Evolutionary conservation across 1,140 invertebrate genomes (phyloP), one percentile per base, ranked within the genome.

Genomic region (Harlomillsia oculata): DNA sequence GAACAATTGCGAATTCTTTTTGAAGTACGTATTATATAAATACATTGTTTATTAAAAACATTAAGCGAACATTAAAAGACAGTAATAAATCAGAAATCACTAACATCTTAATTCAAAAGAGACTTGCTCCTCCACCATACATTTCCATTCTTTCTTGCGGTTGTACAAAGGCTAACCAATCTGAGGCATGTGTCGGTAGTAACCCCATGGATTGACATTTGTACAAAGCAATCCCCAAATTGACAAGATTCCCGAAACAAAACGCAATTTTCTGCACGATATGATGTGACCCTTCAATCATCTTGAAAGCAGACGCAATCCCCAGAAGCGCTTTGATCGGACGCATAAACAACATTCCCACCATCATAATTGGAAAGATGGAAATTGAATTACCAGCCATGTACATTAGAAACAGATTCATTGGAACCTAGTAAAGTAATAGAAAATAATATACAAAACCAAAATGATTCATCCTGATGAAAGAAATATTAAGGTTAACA

Each of bases 321-420:
- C 74, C 72, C 50, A 57, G 55, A 52, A 64, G 66, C 62, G 62
- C 50, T 59, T 98, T 95, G 2, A 99, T 83, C 14, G 94, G 94
- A 63, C 92, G 77, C 56, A 97, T 85, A 60, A 97, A 87, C 70
- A 98, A 80, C 96, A 99, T 99, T 32, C 92, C 92, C 18, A 99
- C 91, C 95, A 99, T 99, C 96, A 99, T 99, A n/a, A 99, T 98
- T 2, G 96, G 96, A 69, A 99, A 98, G 63, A 99, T 97, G 1
- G 93, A 97, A 67, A 99, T 97, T 0, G 94, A 95, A 73, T 93
- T 97, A 32, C 95, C 96, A 53, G 95, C 89, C 96, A 99, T 99
- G 72, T 97, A 99, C 90, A 98, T 96, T 41, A 99, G 94, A 68
- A 99, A 96, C 18, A 99, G 74, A 74, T 99, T 99, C 96, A 99